phyloP scores from a whole-genome alignment of 2,113 vertebrate species.

The Psilopsiagon aurifrons region DNA sequence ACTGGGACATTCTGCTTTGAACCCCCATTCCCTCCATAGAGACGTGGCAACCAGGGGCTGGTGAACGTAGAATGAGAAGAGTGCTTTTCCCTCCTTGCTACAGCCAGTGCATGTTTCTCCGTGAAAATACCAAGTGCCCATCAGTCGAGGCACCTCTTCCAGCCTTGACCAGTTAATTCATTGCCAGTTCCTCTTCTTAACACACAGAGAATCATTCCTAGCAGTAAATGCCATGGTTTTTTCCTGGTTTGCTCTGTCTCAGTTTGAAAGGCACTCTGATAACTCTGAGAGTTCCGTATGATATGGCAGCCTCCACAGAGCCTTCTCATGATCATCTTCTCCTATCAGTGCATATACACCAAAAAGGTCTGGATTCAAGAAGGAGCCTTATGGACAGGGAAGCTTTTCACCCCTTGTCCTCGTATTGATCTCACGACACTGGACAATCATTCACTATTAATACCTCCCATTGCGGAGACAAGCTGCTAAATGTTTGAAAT shows the following conservation, averaged over 20 bases:
- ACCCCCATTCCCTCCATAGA: background rate
- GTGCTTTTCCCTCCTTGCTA: background rate
- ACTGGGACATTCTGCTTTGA: background rate
- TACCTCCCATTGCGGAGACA: background rate
- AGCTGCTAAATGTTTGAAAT: background rate
- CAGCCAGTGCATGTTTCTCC: background rate
- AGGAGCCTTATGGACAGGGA: background rate
- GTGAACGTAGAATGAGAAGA: background rate
- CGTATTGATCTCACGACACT: background rate
- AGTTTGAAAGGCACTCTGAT: background rate
- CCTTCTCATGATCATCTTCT: background rate
- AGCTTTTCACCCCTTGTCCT: background rate
- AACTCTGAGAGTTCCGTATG: background rate
- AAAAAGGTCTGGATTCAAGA: background rate
- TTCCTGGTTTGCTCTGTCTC: background rate
- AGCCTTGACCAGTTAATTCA: background rate
- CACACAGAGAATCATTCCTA: background rate
- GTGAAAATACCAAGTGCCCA: background rate
- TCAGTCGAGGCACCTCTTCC: background rate
- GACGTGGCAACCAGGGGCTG: background rate
- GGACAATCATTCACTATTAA: conserved; percentile 9
- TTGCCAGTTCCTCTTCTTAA: background rate
- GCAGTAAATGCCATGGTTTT: background rate
- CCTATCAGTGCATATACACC: background rate
- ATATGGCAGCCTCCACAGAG: background rate